A percentile compares a stretch with the other conserved stretches of the same genome.
Evolutionary conservation across 2,888 invertebrate genomes (phyloP).

Genomic region (Apeira syringaria): DNA sequence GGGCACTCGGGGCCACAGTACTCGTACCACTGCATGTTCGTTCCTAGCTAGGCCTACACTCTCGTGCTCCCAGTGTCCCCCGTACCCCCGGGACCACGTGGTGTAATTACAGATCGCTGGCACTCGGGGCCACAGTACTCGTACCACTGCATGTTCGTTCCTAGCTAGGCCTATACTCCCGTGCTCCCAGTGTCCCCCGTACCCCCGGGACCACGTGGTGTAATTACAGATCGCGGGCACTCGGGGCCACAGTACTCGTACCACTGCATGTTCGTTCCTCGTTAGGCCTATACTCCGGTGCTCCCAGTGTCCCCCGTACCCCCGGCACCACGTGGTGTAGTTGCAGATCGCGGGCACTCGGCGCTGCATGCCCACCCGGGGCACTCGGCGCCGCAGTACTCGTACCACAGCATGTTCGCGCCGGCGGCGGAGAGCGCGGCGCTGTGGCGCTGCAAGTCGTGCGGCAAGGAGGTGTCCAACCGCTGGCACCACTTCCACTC

Average conservation of each 20-base stretch:
- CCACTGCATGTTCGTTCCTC: slow-evolving; percentile 94
- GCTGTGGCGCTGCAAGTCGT: slow-evolving; percentile 91
- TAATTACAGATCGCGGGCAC: too few species aligned
- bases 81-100: too few species aligned
- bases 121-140: too few species aligned
- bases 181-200: too few species aligned
- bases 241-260: slow-evolving; percentile 85
- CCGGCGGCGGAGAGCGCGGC: slow-evolving; percentile 88
- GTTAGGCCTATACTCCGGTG: slow-evolving; percentile 9
- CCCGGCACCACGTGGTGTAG: slow-evolving; percentile 2
- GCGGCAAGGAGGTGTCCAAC: slow-evolving; percentile 94
- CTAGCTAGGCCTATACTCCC: too few species aligned
- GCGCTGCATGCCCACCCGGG: slow-evolving; percentile 22
- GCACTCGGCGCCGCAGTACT: slow-evolving; percentile 75
- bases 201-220: too few species aligned
- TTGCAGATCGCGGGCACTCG: slow-evolving; percentile 26
- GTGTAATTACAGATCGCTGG: too few species aligned
- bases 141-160: too few species aligned
- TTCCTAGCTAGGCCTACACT: too few species aligned
- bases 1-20: too few species aligned
- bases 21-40: too few species aligned
- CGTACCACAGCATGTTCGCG: slow-evolving; percentile 94
- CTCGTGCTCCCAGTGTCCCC: too few species aligned
- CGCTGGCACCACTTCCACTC: slow-evolving; percentile 95
- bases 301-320: background rate